These are phyloP conservation scores for Acanthochromis polyacanthus DNA, from an alignment of 2,113 vertebrate genomes.

Conservation along the genomic window DNA sequence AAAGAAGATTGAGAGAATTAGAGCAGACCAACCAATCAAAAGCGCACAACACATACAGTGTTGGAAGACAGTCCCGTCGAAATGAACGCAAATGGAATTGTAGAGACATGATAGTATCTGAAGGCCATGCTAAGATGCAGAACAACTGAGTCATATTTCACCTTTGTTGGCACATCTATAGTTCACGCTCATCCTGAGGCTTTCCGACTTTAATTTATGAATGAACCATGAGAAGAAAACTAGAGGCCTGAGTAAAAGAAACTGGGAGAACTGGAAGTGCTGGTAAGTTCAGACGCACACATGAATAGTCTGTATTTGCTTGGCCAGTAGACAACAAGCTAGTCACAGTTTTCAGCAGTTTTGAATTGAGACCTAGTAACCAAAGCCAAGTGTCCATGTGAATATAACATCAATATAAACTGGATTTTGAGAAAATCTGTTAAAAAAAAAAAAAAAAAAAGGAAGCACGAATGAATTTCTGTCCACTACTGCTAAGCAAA, in stretches of 20 bases:
- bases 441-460: no score
- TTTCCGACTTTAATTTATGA: background rate
- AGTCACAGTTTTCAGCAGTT: no score
- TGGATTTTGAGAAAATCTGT: no score
- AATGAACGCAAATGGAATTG: no score
- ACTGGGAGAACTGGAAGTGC: no score
- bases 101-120: background rate
- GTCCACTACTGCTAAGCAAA: background rate
- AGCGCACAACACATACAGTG: background rate
- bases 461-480: background rate
- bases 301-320: no score
- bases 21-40: background rate
- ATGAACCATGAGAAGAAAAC: background rate
- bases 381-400: no score
- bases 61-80: no score
- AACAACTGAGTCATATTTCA: background rate
- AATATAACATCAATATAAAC: no score
- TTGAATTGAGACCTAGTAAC: no score
- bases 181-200: background rate
- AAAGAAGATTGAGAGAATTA: background rate
- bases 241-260: no score
- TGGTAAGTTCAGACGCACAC: background rate
- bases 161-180: background rate
- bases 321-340: no score
- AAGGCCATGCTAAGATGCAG: background rate